Evolutionary conservation across 2,113 vertebrate genomes (phyloP), one percentile per base, ranked within the genome.

Genomic region (Pelecanus crispus): DNA sequence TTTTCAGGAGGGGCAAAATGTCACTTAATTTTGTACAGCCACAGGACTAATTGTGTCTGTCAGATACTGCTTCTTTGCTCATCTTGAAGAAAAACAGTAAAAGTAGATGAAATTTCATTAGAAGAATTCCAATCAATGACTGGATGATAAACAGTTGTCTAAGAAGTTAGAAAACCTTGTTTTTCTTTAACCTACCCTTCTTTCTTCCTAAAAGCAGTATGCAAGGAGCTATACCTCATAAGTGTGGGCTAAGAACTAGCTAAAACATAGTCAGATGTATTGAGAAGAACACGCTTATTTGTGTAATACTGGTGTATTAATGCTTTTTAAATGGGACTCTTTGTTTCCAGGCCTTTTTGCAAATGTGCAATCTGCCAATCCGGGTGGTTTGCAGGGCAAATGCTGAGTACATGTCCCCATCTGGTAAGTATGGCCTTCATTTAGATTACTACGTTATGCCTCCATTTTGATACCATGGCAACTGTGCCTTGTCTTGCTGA

Each of bases 331-430:
- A 92, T 87, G 95, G 2, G 15, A 88, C 70, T 97, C 88, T 98
- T 95, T 96, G 80, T 97, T 98, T 98, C 65, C 98, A 98, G 98
- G 97, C 98, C 66, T 98, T 98, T 98, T 97, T 99, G 97, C 98
- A 98, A 97, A 99, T 99, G 98, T 98, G 98, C 98, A 99, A 98
- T 97, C 98, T 99, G 98, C 98, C 98, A 95, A 38, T 99, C 97
- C 98, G 95, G 97, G 98, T 98, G 97, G 98, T 98, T 97, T 98
- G 98, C 96, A 98, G 98, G 97, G 97, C 98, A 95, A 98, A 98
- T 91, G 98, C 98, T 4, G 98, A 98, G 98, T 99, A 98, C 95
- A 98, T 98, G 97, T 99, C 98, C 98, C 99, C 99, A 98, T 99
- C 99, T 99, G 99, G 99, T 99, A 98, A 98, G 98, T 98, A 72